Base-by-base conservation (phyloP, 2,888 invertebrate species). In the Tuta absoluta region DNA sequence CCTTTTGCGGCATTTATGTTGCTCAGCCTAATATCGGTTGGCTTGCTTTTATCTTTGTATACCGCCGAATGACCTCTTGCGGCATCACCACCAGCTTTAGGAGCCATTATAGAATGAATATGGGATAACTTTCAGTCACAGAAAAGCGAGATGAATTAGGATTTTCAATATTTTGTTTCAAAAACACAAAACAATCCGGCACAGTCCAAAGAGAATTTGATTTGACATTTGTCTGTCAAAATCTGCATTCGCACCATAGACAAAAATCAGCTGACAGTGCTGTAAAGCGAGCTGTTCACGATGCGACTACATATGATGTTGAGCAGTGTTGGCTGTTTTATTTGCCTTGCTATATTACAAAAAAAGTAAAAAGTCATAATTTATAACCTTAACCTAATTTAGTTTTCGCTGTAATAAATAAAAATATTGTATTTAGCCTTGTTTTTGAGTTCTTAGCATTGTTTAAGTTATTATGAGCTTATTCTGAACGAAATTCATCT, bases 1-100 rank as follows among this genome's bases (percentile, higher is more conserved):
- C 98, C 98, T 96, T 99, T 99, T 64, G 98, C 99, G 79, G 99
- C 99, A 89, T 96, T 95, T 78, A 99, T 99, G 86, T 99, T 99
- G 85, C 98, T 99, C 72, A 94, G 93, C 64, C 99, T 95, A 80
- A 99, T 98, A 92, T 98, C 98, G 51, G 95, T 93, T 56, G 99
- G 99, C 92, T 99, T 99, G 79, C 95, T 95, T 93, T 97, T 97
- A 89, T 97, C 97, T 89, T 96, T 97, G 81, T 96, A 97, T 63
- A 96, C 95, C 62, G 84, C 76, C 21, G 90, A 87, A 88, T 87
- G 90, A 79, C 84, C 85, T 77, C 85, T 89, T 37, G 81, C 84
- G 70, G 89, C 81, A 82, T 91, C 90, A 80, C 91, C 91, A 71
- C 88, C 87, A 79, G 86, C 91, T 82, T 89, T 91, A 11, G 91